Evolutionary conservation across 2,888 invertebrate genomes (phyloP).

Genomic region (Anaspis maculata): DNA sequence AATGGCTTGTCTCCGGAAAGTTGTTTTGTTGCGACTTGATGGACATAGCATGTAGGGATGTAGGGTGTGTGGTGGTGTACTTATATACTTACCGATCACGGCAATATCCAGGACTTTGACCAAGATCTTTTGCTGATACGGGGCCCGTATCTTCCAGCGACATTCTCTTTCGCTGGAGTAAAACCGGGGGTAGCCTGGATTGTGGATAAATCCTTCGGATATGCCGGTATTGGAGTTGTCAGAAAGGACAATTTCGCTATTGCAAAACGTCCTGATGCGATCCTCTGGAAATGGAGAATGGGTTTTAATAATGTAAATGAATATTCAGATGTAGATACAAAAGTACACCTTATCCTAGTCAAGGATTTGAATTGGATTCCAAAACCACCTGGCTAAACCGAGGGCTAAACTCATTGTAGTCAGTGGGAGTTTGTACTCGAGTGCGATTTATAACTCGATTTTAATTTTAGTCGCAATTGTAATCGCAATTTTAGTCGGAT

Average conservation of each 20-base stretch:
- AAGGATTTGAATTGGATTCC: too few relatives aligned
- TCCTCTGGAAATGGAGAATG: constrained; percentile 33
- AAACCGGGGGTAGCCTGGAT: constrained; percentile 68
- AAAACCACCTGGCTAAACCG: too few relatives aligned
- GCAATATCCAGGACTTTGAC: constrained; percentile 62
- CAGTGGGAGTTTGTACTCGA: too few relatives aligned
- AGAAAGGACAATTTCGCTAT: constrained; percentile 41
- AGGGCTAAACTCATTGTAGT: too few relatives aligned
- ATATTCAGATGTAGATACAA: constrained; percentile 1
- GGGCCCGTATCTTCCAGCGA: constrained; percentile 56
- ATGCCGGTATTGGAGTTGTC: constrained; percentile 33
- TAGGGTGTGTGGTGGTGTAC: too few relatives aligned
- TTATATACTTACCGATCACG: constrained; percentile 45
- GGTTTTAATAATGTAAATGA: not conserved
- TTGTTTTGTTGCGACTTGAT: too few relatives aligned
- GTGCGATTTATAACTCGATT: too few relatives aligned
- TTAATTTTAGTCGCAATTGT: too few relatives aligned
- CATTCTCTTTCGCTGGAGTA: constrained; percentile 60
- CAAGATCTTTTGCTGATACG: constrained; percentile 55
- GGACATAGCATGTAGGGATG: too few relatives aligned
- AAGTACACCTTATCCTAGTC: too few relatives aligned
- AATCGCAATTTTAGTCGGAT: too few relatives aligned
- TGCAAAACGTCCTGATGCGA: constrained; percentile 44
- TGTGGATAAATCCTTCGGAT: constrained; percentile 57
- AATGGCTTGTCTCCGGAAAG: too few relatives aligned